Evolutionary conservation across 2,113 vertebrate species (phyloP).

Genomic region (Nipponia nippon): DNA sequence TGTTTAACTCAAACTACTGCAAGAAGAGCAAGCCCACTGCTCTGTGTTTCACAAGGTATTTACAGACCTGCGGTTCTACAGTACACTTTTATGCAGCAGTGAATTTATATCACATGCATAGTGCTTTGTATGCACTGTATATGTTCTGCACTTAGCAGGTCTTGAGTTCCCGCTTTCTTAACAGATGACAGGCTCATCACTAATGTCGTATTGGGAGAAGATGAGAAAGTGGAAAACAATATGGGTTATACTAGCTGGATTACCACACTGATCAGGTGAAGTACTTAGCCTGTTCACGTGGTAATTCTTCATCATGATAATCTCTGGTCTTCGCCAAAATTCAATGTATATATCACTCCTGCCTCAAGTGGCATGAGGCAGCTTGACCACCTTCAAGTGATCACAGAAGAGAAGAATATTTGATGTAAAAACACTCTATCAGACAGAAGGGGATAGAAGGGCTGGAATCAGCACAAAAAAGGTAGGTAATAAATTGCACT

Average conservation of each 20-base stretch:
- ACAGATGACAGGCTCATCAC: neutral
- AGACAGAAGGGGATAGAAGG: neutral
- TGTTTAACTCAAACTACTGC: neutral
- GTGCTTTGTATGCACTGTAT: accelerated
- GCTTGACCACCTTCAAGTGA: neutral
- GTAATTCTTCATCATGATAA: neutral
- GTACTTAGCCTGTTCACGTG: neutral
- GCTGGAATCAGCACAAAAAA: neutral
- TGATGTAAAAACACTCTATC: neutral
- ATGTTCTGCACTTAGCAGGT: neutral
- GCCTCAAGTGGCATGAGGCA: neutral
- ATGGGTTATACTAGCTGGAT: neutral
- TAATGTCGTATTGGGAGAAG: neutral
- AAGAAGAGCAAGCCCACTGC: neutral
- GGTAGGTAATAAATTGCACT: neutral
- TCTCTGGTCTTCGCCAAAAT: neutral
- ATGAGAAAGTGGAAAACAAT: neutral
- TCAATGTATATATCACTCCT: neutral
- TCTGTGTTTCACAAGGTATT: neutral
- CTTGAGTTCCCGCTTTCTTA: neutral
- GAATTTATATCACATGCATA: neutral
- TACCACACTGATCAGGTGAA: neutral
- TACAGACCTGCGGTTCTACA: neutral
- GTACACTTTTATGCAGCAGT: neutral
- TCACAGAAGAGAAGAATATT: neutral